These are phyloP conservation scores for Alloscopus bannaensis DNA, from an alignment of 2,888 invertebrate genomes.

Conservation along the genomic window DNA sequence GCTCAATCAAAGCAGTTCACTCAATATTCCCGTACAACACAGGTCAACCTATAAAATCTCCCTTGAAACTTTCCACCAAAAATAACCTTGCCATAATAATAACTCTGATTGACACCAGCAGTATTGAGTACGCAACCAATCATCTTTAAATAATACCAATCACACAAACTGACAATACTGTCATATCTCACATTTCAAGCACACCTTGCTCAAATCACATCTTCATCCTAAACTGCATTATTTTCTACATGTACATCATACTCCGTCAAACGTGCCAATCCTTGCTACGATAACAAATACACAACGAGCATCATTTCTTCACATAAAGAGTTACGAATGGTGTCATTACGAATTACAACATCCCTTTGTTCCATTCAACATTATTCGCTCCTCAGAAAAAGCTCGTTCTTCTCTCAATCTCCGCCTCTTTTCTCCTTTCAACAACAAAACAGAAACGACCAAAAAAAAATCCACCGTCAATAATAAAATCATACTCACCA, in stretches of 20 bases:
- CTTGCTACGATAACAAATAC: slow-evolving; percentile 11
- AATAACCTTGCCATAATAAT: too few relatives aligned
- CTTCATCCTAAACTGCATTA: too few relatives aligned
- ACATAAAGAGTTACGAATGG: slow-evolving; percentile 42
- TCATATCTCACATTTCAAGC: too few relatives aligned
- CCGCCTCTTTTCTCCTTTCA: slow-evolving; percentile 55
- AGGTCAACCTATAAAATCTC: not conserved
- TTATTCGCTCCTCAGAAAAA: slow-evolving; percentile 54
- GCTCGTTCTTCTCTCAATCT: slow-evolving; percentile 52
- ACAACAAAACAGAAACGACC: slow-evolving; percentile 50
- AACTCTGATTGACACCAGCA: too few relatives aligned
- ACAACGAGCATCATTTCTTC: slow-evolving; percentile 2
- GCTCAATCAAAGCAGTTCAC: slow-evolving; percentile 23
- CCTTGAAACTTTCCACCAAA: too few relatives aligned
- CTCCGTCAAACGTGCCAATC: too few relatives aligned
- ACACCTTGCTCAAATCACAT: slow-evolving; percentile 6
- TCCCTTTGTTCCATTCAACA: slow-evolving; percentile 57
- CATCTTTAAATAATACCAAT: slow-evolving; percentile 14
- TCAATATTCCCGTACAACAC: not conserved
- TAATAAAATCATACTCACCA: slow-evolving; percentile 20
- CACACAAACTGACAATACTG: too few relatives aligned
- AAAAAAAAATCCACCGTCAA: slow-evolving; percentile 55
- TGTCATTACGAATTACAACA: slow-evolving; percentile 59
- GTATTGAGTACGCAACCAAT: too few relatives aligned
- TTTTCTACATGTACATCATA: too few relatives aligned